A percentile compares a stretch with the other conserved stretches of the same genome.
Conservation (phyloP, 2,113 vertebrate species). For the Solea senegalensis region DNA sequence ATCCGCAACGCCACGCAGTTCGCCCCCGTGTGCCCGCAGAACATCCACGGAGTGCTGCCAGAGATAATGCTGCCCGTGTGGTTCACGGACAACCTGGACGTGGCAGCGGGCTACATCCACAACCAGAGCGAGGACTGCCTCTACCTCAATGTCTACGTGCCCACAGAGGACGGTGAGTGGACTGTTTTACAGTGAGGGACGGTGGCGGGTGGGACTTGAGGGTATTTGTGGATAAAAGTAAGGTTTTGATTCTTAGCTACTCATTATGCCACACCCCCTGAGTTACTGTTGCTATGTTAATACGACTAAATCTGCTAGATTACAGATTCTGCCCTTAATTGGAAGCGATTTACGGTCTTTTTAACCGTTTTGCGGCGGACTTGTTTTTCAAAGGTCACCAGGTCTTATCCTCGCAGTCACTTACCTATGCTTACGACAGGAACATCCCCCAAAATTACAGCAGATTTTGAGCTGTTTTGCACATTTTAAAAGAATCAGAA, state of each 20-base stretch:
- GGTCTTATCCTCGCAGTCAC: too few relatives aligned
- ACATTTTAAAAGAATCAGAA: too few relatives aligned
- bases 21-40: constrained; percentile 92
- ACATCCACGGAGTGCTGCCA: constrained; percentile 89
- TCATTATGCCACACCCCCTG: constrained; percentile 3
- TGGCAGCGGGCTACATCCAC: constrained; percentile 90
- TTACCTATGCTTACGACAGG: too few relatives aligned
- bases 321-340: too few relatives aligned
- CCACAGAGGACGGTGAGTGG: constrained; percentile 92
- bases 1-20: constrained; percentile 91
- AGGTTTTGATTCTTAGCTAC: constrained; percentile 14
- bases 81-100: constrained; percentile 93
- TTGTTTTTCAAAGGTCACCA: too few relatives aligned
- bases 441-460: too few relatives aligned
- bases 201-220: constrained; percentile 10
- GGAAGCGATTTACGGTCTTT: too few relatives aligned
- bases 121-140: constrained; percentile 96
- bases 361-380: too few relatives aligned
- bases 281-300: not conserved
- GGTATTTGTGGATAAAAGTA: not conserved
- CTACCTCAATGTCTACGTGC: constrained; percentile 94
- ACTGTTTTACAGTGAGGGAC: constrained; percentile 2
- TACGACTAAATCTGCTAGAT: too few relatives aligned
- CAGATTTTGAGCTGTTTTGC: too few relatives aligned
- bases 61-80: constrained; percentile 94